Evolutionary conservation across 2,888 invertebrate species (phyloP), one percentile per base, ranked within the genome.

Genomic region (Apeira syringaria): DNA sequence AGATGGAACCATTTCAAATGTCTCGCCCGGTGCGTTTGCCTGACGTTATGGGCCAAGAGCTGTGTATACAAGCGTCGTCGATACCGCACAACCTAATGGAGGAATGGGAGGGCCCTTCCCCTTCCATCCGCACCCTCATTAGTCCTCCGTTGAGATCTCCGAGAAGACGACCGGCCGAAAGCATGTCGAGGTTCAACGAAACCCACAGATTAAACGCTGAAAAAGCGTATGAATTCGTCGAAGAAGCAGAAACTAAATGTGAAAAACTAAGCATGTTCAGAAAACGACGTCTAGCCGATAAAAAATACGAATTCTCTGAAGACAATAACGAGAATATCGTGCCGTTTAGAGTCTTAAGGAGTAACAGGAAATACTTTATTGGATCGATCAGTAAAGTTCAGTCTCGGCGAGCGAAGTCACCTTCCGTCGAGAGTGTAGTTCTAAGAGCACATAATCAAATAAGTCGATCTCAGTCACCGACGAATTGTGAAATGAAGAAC

Each of bases 241-340:
- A 96, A 62, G 96, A 96, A 59, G 92, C 93, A 3, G 95, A 95
- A 58, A 92, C 92, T 3, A 95, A 95, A 54, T 96, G 94, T 66
- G 96, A 96, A 69, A 96, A 96, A 66, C 91, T 97, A n/a, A 96
- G 95, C 61, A 94, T 94, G 64, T 96, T 96, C 68, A 91, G 97
- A 4, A 96, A 96, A 70, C 92, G 96, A 37, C 92, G 97, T 4
- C 80, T 97, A 35, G 97, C 97, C 0, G 97, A 97, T 65, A 97
- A 97, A 74, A 97, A 97, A 73, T 97, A 97, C 70, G 97, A 97
- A 68, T 97, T 97, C 68, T 95, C 95, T 0, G 97, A 96, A 61
- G 96, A 96, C 39, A 91, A 91, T 62, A 92, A 91, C 63, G 93
- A 93, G 61, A 93, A 93, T 63, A 93, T 93, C 33, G 92, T 93